phyloP scores from a whole-genome alignment of 2,888 invertebrate genomes.

The Lumbricus terrestris region DNA sequence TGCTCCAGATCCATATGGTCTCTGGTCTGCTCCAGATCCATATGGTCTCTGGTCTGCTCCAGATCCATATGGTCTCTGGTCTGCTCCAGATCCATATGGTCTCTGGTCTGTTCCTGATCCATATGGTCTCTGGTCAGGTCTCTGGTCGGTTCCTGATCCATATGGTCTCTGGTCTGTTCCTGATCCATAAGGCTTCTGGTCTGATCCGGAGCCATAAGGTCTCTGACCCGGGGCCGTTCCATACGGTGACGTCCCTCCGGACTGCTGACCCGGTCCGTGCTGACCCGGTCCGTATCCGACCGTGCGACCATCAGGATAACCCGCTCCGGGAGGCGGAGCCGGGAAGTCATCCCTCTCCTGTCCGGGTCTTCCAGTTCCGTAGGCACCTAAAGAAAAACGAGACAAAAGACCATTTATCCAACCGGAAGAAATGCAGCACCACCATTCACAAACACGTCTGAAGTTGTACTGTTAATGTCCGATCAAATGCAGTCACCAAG shows the following conservation, averaged over 20 bases:
- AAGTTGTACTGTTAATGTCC: background rate
- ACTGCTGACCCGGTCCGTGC: conserved; percentile 6
- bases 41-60: conserved; percentile 18
- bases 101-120: background rate
- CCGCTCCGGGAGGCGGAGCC: conserved; percentile 22
- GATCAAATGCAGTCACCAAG: background rate
- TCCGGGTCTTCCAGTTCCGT: background rate
- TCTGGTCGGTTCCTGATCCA: background rate
- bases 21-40: background rate
- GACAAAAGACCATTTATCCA: background rate
- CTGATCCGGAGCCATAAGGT: background rate
- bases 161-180: background rate
- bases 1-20: background rate
- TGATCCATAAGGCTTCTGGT: background rate
- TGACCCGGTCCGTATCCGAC: conserved; percentile 4
- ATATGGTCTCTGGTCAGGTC: conserved; percentile 6
- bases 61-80: background rate
- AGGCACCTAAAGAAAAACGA: conserved; percentile 18
- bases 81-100: background rate
- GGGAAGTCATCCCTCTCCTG: conserved; percentile 24
- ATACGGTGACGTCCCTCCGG: background rate
- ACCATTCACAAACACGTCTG: background rate
- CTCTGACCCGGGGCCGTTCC: background rate
- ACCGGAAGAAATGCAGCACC: background rate
- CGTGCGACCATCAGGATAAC: background rate